These are phyloP conservation scores for Esox masquinongy DNA, from an alignment of 2,797 vertebrate species.

Conservation along the genomic window DNA sequence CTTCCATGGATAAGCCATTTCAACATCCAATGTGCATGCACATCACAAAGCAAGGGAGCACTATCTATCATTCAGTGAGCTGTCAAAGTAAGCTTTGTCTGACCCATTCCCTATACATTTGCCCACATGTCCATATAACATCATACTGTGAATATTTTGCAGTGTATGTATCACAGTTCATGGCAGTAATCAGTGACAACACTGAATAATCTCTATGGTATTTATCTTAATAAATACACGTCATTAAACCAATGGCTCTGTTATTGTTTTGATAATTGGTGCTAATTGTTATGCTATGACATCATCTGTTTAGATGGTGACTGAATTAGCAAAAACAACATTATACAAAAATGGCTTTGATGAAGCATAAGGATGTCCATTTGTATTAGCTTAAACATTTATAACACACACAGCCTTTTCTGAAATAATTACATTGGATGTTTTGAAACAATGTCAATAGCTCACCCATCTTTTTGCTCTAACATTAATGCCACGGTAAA, in stretches of 20 bases:
- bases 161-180: constrained; percentile 4
- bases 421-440: neutral
- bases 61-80: constrained; percentile 77
- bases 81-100: constrained; percentile 56
- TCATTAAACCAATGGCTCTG: neutral
- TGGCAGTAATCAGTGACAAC: neutral
- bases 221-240: neutral
- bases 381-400: neutral
- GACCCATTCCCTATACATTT: constrained; percentile 31
- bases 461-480: neutral
- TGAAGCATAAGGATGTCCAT: constrained; percentile 12
- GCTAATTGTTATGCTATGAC: neutral
- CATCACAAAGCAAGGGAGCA: constrained; percentile 74
- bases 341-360: constrained; percentile 12
- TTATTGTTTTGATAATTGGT: constrained; percentile 2
- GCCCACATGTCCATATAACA: constrained; percentile 40
- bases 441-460: neutral
- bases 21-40: constrained; percentile 79
- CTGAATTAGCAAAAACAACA: neutral
- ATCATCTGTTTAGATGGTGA: neutral
- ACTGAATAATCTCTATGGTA: neutral
- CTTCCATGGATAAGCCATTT: constrained; percentile 75
- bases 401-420: neutral
- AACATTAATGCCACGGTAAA: neutral
- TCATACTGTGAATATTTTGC: constrained; percentile 45